Evolutionary conservation across 2,113 vertebrate species (phyloP).

Genomic region (Condylura cristata): DNA sequence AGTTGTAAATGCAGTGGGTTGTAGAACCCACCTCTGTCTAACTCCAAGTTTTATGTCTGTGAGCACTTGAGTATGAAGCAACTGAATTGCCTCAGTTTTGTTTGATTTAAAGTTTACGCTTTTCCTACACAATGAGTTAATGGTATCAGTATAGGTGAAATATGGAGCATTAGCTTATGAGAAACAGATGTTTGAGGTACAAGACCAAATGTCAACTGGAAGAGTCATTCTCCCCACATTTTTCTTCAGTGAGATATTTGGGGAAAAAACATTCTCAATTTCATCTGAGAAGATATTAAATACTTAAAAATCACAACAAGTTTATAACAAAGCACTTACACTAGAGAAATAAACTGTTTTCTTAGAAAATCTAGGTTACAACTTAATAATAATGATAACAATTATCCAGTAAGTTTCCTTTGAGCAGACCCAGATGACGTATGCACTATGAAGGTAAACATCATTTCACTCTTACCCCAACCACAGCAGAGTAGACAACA

Average conservation of each 20-base stretch:
- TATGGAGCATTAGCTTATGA: conserved; percentile 2
- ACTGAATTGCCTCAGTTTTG: neutral
- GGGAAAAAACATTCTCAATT: neutral
- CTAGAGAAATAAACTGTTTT: neutral
- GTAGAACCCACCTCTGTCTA: neutral
- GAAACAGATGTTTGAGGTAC: conserved; percentile 55
- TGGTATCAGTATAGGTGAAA: neutral
- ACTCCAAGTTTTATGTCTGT: neutral
- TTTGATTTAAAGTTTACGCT: neutral
- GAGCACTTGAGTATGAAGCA: neutral
- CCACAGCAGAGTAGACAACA: neutral
- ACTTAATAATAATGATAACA: neutral
- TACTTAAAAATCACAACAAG: neutral
- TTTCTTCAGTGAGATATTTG: conserved; percentile 54
- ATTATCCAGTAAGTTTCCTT: neutral
- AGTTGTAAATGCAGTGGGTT: neutral
- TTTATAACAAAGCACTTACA: neutral
- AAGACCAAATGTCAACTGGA: neutral
- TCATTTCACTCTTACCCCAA: neutral
- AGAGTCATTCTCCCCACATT: conserved; percentile 45
- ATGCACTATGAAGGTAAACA: neutral
- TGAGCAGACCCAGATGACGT: neutral
- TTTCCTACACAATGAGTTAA: neutral
- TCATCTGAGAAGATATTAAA: conserved; percentile 7
- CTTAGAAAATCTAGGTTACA: conserved; percentile 14